Conservation (phyloP, 2,797 vertebrate genomes). For the Leontopithecus rosalia region DNA sequence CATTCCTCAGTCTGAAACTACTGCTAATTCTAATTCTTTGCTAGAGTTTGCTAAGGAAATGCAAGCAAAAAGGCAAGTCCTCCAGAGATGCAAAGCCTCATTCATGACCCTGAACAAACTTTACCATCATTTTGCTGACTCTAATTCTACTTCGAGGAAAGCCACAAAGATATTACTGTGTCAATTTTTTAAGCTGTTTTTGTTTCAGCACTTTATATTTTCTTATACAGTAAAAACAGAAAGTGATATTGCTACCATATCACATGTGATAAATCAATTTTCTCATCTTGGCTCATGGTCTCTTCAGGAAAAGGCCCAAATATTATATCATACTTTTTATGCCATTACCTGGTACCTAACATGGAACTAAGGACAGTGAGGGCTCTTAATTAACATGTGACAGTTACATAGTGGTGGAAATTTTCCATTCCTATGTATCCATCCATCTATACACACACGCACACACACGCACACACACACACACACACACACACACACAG, state of each 20-base stretch:
- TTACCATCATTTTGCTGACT: background rate
- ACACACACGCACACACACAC: background rate
- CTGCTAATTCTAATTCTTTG: background rate
- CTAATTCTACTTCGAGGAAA: constrained; percentile 4
- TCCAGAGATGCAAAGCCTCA: background rate
- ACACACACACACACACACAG: background rate
- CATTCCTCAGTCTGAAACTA: background rate
- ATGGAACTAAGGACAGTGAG: background rate
- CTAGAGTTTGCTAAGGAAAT: background rate
- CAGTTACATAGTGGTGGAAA: background rate
- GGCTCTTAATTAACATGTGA: background rate
- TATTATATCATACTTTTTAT: background rate
- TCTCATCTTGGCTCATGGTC: background rate
- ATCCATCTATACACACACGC: background rate
- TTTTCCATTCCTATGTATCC: background rate
- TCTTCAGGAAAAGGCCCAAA: background rate
- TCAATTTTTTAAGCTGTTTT: background rate
- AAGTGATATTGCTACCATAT: background rate
- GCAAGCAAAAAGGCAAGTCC: background rate
- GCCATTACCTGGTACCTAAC: background rate
- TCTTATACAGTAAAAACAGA: too few species aligned
- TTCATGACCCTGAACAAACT: background rate
- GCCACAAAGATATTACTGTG: background rate
- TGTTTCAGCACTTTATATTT: background rate
- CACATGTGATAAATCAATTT: background rate